These are phyloP conservation scores for Belonocnema kinseyi DNA, from an alignment of 1,140 invertebrate species.

Conservation along the genomic window DNA sequence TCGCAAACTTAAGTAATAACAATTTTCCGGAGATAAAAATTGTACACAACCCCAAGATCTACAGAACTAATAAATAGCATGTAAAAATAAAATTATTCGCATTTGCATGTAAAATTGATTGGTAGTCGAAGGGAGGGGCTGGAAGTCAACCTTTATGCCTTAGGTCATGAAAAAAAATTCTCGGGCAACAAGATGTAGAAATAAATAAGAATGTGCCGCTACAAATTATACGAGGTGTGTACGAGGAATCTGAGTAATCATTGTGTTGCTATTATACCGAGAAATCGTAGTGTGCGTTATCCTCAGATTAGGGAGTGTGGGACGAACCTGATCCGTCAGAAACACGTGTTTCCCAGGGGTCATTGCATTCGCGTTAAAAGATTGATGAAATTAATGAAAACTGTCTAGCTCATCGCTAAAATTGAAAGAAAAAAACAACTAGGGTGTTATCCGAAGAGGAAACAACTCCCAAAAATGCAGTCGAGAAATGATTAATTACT, in stretches of 20 bases:
- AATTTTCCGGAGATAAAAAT: too few species aligned
- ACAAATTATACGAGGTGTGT: not conserved
- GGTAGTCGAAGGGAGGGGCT: too few species aligned
- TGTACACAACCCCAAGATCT: too few species aligned
- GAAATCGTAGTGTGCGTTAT: slow-evolving; percentile 39
- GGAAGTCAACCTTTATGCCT: not conserved
- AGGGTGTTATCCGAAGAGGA: too few species aligned
- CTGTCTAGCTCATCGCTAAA: slow-evolving; percentile 4
- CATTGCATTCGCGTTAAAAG: slow-evolving; percentile 10
- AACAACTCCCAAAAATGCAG: too few species aligned
- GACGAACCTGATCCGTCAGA: slow-evolving; percentile 53
- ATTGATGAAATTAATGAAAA: slow-evolving; percentile 16
- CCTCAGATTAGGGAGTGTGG: slow-evolving; percentile 49
- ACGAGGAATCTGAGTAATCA: slow-evolving; percentile 36
- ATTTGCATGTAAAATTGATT: too few species aligned
- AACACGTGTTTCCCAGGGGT: not conserved
- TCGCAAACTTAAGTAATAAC: too few species aligned
- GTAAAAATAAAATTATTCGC: too few species aligned
- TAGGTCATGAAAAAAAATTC: not conserved
- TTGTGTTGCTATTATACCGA: slow-evolving; percentile 36
- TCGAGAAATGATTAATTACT: too few species aligned
- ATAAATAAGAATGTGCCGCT: slow-evolving; percentile 13
- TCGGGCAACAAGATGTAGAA: not conserved
- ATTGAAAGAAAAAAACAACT: not conserved
- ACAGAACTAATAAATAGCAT: too few species aligned